Evolutionary conservation across 1,140 invertebrate species (phyloP), one percentile per base, ranked within the genome.

Genomic region (Halotydeus destructor): DNA sequence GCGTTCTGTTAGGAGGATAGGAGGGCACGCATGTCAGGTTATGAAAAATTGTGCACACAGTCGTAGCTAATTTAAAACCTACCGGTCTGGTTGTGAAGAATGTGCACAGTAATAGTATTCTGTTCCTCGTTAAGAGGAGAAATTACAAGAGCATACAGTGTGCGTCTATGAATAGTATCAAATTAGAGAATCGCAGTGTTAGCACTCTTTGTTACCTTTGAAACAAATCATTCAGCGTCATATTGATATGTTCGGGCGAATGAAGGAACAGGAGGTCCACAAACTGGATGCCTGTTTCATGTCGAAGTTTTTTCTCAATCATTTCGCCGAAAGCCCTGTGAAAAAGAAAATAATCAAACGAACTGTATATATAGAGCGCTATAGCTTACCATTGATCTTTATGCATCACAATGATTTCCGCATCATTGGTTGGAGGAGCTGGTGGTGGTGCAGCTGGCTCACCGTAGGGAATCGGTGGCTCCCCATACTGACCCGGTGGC

Each of bases 41-140:
- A 12, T 2, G 18, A 30, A 6, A 41, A 3, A 41, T 9, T 2
- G 2, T 22, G 12, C n/a, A 25, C 22, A 5, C 11, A 36, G n/a
- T 35, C 8, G 9, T 8, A 19, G 9, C 14, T 8, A 1, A 39
- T 27, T 8, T 39, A 3, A 5, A 2, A 23, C 21, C 8, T 35
- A 43, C 41, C 41, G 2, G 33, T 36, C 38, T 44, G 42, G 30
- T 38, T 44, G 16, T 44, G 42, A 5, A 44, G 16, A 30, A 44
- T 24, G 23, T 44, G 42, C 3, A 44, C 12, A 12, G 34, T 44
- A 3, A 43, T 28, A 3, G 42, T 30, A 16, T 22, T 36, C 14
- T 37, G 16, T 22, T 37, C 18, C 31, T 44, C 42, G 23, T 44
- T 44, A n/a, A 25, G 4, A 12, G 42, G 34, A 21, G 23, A 16